Conservation (phyloP, 2,888 invertebrate species). For the Eristalinus aeneus region DNA sequence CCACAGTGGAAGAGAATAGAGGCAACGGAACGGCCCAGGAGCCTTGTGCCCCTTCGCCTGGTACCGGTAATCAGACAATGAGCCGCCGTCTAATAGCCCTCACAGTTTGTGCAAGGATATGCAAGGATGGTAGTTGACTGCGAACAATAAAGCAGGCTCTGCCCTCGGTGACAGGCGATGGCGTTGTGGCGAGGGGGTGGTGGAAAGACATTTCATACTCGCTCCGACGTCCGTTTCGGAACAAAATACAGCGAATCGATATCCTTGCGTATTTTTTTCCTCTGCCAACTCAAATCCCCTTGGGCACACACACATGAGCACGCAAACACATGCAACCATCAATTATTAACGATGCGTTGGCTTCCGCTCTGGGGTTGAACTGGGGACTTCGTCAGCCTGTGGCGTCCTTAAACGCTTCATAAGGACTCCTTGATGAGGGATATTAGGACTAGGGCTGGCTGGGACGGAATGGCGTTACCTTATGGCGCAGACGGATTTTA, state of each 20-base stretch:
- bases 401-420: slow-evolving; percentile 42
- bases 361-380: neutral
- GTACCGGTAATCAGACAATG: slow-evolving; percentile 71
- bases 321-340: slow-evolving; percentile 29
- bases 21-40: slow-evolving; percentile 1
- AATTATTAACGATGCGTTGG: slow-evolving; percentile 67
- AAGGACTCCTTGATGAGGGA: slow-evolving; percentile 51
- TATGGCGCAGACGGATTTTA: slow-evolving; percentile 39
- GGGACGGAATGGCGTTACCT: neutral
- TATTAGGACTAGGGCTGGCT: slow-evolving; percentile 6
- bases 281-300: neutral
- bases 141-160: slow-evolving; percentile 29
- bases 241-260: slow-evolving; percentile 35
- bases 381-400: slow-evolving; percentile 31
- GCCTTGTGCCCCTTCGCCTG: slow-evolving; percentile 34
- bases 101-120: slow-evolving; percentile 48
- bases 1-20: neutral
- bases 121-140: slow-evolving; percentile 7
- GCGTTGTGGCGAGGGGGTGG: neutral
- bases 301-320: slow-evolving; percentile 4
- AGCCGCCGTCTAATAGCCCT: slow-evolving; percentile 65
- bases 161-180: too few species aligned
- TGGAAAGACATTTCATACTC: slow-evolving; percentile 12
- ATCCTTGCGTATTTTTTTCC: slow-evolving; percentile 3
- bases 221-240: slow-evolving; percentile 12